These are phyloP conservation scores for Botrylloides violaceus DNA, from an alignment of 23 tunicate species.

Conservation along the genomic window DNA sequence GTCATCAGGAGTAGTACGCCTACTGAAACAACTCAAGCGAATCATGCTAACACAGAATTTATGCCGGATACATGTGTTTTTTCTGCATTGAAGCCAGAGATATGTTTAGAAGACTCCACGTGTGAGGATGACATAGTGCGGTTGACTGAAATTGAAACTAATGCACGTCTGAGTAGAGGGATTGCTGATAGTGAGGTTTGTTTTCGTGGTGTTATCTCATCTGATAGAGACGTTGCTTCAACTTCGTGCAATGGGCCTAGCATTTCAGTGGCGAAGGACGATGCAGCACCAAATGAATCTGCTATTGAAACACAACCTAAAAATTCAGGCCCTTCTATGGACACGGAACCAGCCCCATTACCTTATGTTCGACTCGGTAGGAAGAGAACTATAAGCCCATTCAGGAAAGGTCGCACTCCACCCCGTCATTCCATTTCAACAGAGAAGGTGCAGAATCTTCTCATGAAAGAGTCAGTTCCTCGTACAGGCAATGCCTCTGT, in stretches of 20 bases:
- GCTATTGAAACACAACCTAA: neutral
- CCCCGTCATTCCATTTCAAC: slow-evolving; percentile 9
- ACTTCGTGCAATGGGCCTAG: neutral
- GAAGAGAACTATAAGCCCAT: neutral
- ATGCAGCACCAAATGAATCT: neutral
- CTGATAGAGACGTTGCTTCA: neutral
- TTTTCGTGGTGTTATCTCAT: neutral
- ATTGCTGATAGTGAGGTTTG: neutral
- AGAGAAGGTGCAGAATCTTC: slow-evolving; percentile 24
- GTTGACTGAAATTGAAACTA: neutral
- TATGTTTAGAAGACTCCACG: neutral
- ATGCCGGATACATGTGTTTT: neutral
- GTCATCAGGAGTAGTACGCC: neutral
- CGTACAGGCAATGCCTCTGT: neutral
- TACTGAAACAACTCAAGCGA: neutral
- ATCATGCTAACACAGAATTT: neutral
- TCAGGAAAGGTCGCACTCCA: neutral
- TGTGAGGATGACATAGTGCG: too few relatives aligned
- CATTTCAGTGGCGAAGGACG: neutral
- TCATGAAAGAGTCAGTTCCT: slow-evolving; percentile 17
- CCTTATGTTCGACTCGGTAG: slow-evolving; percentile 22
- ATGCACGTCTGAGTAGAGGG: neutral
- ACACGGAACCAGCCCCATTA: slow-evolving; percentile 21
- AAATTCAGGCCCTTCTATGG: neutral
- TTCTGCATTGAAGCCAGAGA: slow-evolving; percentile 9